phyloP scores from a whole-genome alignment of 2,113 vertebrate species.

The Albula goreensis region DNA sequence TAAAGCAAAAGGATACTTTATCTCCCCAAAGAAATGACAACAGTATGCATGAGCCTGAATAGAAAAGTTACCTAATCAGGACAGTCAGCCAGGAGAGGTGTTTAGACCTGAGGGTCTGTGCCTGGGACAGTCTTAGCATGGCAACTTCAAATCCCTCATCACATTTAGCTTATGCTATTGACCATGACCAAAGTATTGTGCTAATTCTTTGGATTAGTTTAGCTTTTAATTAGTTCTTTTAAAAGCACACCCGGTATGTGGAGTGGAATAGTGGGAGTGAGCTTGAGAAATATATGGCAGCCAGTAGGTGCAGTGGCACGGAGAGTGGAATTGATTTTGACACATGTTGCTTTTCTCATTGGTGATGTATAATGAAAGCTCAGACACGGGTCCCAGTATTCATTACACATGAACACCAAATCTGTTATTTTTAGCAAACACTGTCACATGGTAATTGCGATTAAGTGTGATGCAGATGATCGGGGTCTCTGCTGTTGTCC shows the following conservation, averaged over 20 bases:
- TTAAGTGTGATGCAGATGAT: not conserved
- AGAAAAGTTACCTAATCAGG: not conserved
- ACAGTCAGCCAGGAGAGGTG: not conserved
- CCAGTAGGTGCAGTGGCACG: not conserved
- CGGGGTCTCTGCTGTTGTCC: not conserved
- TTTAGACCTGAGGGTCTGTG: not conserved
- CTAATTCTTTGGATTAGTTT: not conserved
- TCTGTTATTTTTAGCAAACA: not conserved
- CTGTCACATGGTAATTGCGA: not conserved
- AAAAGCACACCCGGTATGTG: not conserved
- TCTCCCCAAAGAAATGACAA: not conserved
- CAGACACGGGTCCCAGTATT: not conserved
- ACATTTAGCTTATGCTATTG: not conserved
- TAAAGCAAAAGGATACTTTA: too few species aligned
- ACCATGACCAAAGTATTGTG: not conserved
- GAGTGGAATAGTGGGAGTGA: not conserved
- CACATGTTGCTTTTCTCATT: not conserved
- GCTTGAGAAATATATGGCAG: not conserved
- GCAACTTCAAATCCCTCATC: not conserved
- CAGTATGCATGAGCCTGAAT: not conserved
- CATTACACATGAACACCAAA: not conserved
- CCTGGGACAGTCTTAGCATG: not conserved
- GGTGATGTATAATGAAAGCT: not conserved
- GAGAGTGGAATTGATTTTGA: not conserved
- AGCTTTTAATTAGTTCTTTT: not conserved